These are phyloP conservation scores for Nasonia vitripennis DNA, from an alignment of 1,140 invertebrate species.

Conservation along the genomic window DNA sequence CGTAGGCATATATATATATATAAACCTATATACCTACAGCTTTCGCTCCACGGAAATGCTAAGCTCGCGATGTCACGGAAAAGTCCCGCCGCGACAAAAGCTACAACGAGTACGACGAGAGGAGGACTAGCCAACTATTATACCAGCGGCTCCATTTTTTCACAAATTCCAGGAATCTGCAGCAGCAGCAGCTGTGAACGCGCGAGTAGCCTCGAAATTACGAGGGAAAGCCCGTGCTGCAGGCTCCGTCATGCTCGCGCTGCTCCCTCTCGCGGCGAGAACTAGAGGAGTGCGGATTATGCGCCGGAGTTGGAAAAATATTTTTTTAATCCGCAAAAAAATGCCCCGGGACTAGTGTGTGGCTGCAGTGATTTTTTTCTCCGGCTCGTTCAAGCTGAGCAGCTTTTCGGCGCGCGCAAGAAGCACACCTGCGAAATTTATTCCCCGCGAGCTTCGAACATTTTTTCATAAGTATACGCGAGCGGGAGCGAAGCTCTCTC, in stretches of 20 bases:
- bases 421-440: conserved; percentile 31
- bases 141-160: neutral
- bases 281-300: neutral
- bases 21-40: neutral
- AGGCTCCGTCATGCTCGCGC: neutral
- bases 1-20: neutral
- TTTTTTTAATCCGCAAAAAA: conserved; percentile 22
- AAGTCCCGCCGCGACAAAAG: conserved; percentile 13
- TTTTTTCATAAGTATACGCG: neutral
- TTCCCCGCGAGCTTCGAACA: conserved; percentile 7
- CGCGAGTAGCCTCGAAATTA: neutral
- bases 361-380: neutral
- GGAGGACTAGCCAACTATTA: conserved; percentile 16
- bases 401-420: neutral
- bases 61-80: conserved; percentile 41
- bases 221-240: neutral
- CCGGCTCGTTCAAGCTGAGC: neutral
- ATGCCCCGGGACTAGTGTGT: neutral
- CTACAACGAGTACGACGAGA: neutral
- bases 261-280: too few species aligned
- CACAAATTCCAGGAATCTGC: conserved; percentile 23
- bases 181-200: neutral
- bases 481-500: too few species aligned
- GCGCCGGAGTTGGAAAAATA: conserved; percentile 23
- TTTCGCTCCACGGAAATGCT: conserved; percentile 16